These are phyloP conservation scores for Drosophila testacea DNA, from an alignment of 2,888 invertebrate species.

Conservation along the genomic window DNA sequence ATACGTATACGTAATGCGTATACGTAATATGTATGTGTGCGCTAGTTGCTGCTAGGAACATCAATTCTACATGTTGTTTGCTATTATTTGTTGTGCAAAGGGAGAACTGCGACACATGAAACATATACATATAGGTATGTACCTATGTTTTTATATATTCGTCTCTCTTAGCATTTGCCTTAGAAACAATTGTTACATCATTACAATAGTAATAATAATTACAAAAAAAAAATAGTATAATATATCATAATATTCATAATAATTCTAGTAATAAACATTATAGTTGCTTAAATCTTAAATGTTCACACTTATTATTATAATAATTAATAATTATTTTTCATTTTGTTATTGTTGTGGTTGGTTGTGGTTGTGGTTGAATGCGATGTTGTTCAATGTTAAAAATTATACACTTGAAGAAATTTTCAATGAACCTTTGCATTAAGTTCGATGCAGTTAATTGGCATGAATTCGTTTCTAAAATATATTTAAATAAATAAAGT, in stretches of 20 bases:
- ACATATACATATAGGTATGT: slow-evolving; percentile 8
- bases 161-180: slow-evolving; percentile 12
- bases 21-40: slow-evolving; percentile 27
- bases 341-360: slow-evolving; percentile 9
- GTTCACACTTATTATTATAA: slow-evolving; percentile 35
- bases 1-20: not conserved
- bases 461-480: slow-evolving; percentile 41
- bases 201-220: slow-evolving; percentile 51
- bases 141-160: slow-evolving; percentile 6
- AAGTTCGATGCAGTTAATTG: slow-evolving; percentile 20
- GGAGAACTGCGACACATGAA: slow-evolving; percentile 23
- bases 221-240: slow-evolving; percentile 32
- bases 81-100: slow-evolving; percentile 21
- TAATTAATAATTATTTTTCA: slow-evolving; percentile 11
- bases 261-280: slow-evolving; percentile 42
- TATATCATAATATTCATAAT: slow-evolving; percentile 35
- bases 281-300: slow-evolving; percentile 43
- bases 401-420: slow-evolving; percentile 65
- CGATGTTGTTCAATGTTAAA: slow-evolving; percentile 58
- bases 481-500: slow-evolving; percentile 56
- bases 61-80: slow-evolving; percentile 42
- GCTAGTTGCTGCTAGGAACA: slow-evolving; percentile 58
- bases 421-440: slow-evolving; percentile 58
- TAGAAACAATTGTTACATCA: slow-evolving; percentile 25
- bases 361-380: slow-evolving; percentile 28